Percentiles rank a stretch among this genome's conserved stretches.
Evolutionary conservation across 2,888 invertebrate species (phyloP).

Genomic region (Eupithecia tripunctaria): DNA sequence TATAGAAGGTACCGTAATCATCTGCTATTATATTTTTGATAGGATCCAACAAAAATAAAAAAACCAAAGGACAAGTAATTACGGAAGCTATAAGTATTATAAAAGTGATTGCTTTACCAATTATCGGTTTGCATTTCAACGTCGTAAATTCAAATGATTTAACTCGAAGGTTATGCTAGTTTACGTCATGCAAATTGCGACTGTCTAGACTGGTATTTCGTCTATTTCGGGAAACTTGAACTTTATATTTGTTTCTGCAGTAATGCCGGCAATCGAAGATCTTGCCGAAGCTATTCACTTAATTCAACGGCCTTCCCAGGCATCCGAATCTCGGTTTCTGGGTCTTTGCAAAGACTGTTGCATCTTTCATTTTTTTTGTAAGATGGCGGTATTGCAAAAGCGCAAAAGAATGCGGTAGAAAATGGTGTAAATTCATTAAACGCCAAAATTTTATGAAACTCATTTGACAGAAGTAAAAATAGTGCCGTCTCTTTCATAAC

Average conservation of each 20-base stretch:
- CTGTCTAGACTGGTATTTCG: slow-evolving; percentile 22
- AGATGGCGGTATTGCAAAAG: not conserved
- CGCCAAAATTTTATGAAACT: no score
- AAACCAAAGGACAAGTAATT: not conserved
- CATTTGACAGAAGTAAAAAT: no score
- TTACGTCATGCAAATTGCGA: slow-evolving; percentile 21
- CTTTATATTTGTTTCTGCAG: slow-evolving; percentile 19
- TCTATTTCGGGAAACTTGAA: slow-evolving; percentile 29
- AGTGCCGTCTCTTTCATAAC: no score
- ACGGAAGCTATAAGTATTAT: not conserved
- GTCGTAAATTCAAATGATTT: slow-evolving; percentile 16
- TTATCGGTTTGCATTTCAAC: slow-evolving; percentile 13
- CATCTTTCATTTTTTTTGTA: slow-evolving; percentile 12
- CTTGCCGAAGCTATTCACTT: not conserved
- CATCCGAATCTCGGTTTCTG: not conserved
- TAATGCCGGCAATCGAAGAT: slow-evolving; percentile 2
- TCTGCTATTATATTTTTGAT: not conserved
- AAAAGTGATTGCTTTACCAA: slow-evolving; percentile 9
- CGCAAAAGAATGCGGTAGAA: no score
- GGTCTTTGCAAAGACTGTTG: slow-evolving; percentile 17
- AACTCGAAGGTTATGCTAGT: slow-evolving; percentile 14
- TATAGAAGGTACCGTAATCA: not conserved
- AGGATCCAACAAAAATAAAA: not conserved
- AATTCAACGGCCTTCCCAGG: slow-evolving; percentile 8
- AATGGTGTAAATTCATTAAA: no score